phyloP scores from a whole-genome alignment of 2,797 vertebrate genomes.

The Eulemur rubriventer region DNA sequence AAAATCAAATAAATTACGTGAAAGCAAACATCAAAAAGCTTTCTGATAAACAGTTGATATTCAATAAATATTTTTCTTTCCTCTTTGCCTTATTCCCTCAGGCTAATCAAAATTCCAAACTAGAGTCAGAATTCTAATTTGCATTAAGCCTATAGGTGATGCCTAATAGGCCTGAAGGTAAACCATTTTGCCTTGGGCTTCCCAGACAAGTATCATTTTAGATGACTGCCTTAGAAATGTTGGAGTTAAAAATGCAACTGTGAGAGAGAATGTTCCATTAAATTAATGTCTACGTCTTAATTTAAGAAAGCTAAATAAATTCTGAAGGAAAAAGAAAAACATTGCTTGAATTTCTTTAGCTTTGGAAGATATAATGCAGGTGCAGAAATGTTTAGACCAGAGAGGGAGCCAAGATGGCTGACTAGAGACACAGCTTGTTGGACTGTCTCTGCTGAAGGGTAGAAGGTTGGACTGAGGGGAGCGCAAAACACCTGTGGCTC shows the following conservation, averaged over 20 bases:
- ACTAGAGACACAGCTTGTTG: too few species aligned
- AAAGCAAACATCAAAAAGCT: constrained; percentile 19
- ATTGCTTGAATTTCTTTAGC: neutral
- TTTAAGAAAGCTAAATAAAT: constrained; percentile 45
- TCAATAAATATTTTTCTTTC: constrained; percentile 53
- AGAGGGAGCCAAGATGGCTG: too few species aligned
- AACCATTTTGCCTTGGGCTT: constrained; percentile 49
- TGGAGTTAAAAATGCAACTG: neutral
- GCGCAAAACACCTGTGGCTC: too few species aligned
- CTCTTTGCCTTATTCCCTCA: neutral
- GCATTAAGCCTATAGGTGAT: neutral
- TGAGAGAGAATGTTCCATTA: neutral
- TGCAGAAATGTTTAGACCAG: neutral
- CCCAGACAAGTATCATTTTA: neutral
- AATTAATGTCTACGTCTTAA: constrained; percentile 42
- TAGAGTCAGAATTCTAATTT: constrained; percentile 62
- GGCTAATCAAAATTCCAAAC: constrained; percentile 39
- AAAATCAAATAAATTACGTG: constrained; percentile 46
- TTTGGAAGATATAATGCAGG: neutral
- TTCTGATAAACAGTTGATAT: constrained; percentile 53
- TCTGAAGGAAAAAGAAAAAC: neutral
- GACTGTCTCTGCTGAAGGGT: too few species aligned
- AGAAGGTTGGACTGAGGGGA: too few species aligned
- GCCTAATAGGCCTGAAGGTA: constrained; percentile 59
- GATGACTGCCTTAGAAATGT: neutral